A percentile compares a stretch with the other conserved stretches of the same genome.
Conservation (phyloP, 2,888 invertebrate species). For the Cyaniris semiargus region DNA sequence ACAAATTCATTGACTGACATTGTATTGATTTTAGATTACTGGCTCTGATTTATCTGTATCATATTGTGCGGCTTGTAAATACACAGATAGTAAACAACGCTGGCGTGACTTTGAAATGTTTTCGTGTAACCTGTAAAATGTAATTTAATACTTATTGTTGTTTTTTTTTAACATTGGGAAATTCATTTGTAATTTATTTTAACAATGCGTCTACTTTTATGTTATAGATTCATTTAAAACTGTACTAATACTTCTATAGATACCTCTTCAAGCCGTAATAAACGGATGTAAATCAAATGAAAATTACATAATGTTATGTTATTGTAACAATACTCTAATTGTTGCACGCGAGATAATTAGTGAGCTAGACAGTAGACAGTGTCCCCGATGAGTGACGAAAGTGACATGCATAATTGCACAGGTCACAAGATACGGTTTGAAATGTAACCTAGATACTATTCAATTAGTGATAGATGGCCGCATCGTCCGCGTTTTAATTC, state of each 20-base stretch:
- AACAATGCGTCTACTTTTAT: too few species aligned
- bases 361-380: not conserved
- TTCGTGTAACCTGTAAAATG: not conserved
- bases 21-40: slow-evolving; percentile 20
- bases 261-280: not conserved
- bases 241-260: not conserved
- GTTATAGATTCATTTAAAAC: too few species aligned
- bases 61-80: not conserved
- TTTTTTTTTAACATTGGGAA: not conserved
- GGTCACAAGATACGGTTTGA: slow-evolving; percentile 44
- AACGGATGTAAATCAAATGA: not conserved
- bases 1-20: slow-evolving; percentile 7
- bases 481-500: slow-evolving; percentile 36
- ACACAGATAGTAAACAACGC: not conserved
- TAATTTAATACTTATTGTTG: not conserved
- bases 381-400: slow-evolving; percentile 39
- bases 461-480: slow-evolving; percentile 40
- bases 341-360: not conserved
- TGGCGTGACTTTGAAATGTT: not conserved
- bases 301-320: slow-evolving; percentile 36
- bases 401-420: slow-evolving; percentile 37
- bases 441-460: slow-evolving; percentile 43
- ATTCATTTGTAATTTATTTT: not conserved
- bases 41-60: slow-evolving; percentile 13
- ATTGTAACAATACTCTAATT: slow-evolving; percentile 37